Percentiles rank a stretch among this genome's conserved stretches.
These are phyloP conservation scores for Zygothrica quintamaculata DNA, from an alignment of 2,888 invertebrate genomes.

Conservation along the genomic window DNA sequence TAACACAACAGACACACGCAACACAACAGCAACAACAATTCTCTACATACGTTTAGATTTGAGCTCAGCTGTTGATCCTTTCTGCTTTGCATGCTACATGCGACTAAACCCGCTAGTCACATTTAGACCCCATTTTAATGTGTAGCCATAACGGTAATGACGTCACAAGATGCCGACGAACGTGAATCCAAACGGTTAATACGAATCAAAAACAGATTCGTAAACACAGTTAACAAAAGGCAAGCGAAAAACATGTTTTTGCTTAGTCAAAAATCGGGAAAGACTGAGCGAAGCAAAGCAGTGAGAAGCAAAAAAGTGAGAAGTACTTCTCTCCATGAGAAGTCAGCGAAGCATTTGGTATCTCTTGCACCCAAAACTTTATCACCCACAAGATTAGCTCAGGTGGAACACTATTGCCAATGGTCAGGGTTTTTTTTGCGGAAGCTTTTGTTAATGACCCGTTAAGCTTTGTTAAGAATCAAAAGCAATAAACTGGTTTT, in stretches of 20 bases:
- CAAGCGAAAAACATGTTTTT: no score
- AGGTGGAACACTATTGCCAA: conserved; percentile 28
- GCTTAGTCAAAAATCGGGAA: no score
- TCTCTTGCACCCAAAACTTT: conserved; percentile 4
- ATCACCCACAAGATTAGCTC: conserved; percentile 25
- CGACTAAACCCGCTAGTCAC: conserved; percentile 56
- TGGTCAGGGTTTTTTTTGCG: conserved; percentile 36
- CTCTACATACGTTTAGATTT: neutral
- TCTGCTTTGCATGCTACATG: conserved; percentile 45
- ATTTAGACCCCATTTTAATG: conserved; percentile 47
- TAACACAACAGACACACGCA: no score
- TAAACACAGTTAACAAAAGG: no score
- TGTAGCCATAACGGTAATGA: conserved; percentile 36
- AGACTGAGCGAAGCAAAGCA: no score
- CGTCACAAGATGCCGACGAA: conserved; percentile 47
- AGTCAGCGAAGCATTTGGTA: neutral
- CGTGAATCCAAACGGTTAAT: conserved; percentile 22
- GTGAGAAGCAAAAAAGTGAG: no score
- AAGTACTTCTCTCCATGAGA: neutral
- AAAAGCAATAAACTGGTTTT: conserved; percentile 28
- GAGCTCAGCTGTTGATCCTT: conserved; percentile 58
- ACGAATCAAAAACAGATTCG: conserved; percentile 26
- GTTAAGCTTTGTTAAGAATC: neutral
- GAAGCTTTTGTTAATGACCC: conserved; percentile 16
- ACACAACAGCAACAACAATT: neutral